Base-by-base conservation (phyloP, 2,797 vertebrate species). In the Scomberomorus guttatus region DNA sequence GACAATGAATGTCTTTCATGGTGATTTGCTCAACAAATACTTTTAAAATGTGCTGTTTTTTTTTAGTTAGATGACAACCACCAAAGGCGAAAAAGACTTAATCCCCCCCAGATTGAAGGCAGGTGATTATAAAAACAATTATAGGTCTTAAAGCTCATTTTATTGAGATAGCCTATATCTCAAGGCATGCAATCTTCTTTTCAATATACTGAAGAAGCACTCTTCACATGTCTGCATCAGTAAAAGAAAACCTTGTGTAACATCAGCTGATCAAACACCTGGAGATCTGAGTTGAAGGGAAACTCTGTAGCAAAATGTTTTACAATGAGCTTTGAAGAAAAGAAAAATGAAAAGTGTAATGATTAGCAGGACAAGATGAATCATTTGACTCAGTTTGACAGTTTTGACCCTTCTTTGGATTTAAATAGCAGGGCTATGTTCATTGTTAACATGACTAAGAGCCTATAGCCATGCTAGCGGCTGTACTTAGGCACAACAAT, bases 311-410 rank as follows among this genome's bases (percentile, higher is more conserved):
- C 17, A 39, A 42, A 57, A 63, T 46, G 44, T 42, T 61, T 59
- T 42, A 5, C 4, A 32, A 29, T 29, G 29, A 6, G 29, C 29
- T 32, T 32, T 32, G 11, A 60, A 52, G 48, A 61, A n/a, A 46
- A 54, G 52, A 18, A 60, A 51, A 67, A 15, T 27, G 27, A 34
- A 64, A 74, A 58, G 22, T 15, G 72, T 57, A 51, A 27, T 67
- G 29, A 50, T 66, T 4, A 50, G 12, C 44, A 39, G 25, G 9
- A 22, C 0, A 2, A 67, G 52, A 18, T 46, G 57, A 59, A 29
- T 52, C 34, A 37, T 37, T 37, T 37, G 6, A 37, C 34, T 37
- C 34, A 37, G 34, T 37, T 37, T 37, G 10, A 37, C 34, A 37
- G 10, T 37, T 37, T 37, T 11, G 34, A 39, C 3, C 11, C 10